Evolutionary conservation across 2,113 vertebrate species (phyloP).

Genomic region (Agapornis roseicollis): DNA sequence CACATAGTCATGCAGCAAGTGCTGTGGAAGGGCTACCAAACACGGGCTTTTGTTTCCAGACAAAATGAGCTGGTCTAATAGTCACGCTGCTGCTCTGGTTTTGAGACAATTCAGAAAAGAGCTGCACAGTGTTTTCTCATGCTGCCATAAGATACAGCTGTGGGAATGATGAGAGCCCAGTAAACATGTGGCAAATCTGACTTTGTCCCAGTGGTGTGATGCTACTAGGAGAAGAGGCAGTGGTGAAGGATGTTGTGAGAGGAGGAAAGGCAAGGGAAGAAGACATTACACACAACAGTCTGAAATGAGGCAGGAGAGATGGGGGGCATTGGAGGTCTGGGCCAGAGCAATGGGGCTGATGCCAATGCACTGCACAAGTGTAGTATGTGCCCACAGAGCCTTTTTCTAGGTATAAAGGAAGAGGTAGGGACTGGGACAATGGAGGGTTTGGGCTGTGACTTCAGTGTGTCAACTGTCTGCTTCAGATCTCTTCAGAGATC

Average conservation of each 20-base stretch:
- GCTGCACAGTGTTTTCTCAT: not conserved
- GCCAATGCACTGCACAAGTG: not conserved
- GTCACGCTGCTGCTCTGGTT: not conserved
- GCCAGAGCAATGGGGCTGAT: not conserved
- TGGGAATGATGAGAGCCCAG: not conserved
- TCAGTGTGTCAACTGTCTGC: not conserved
- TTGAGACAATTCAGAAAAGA: not conserved
- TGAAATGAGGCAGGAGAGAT: not conserved
- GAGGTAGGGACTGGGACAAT: not conserved
- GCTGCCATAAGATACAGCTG: not conserved
- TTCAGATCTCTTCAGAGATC: too few species aligned
- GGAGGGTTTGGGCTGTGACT: not conserved
- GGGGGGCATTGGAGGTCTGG: not conserved
- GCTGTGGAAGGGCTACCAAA: conserved; percentile 14
- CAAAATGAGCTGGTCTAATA: not conserved
- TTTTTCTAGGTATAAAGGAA: not conserved
- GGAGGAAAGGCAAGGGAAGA: not conserved
- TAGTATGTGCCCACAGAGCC: not conserved
- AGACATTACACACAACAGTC: not conserved
- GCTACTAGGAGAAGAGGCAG: not conserved
- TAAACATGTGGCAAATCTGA: not conserved
- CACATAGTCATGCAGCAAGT: not conserved
- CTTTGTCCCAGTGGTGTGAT: not conserved
- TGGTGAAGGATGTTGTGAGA: not conserved
- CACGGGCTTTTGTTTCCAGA: not conserved